Base-by-base conservation (phyloP, 1,140 invertebrate genomes). In the Rhynchophorus ferrugineus region DNA sequence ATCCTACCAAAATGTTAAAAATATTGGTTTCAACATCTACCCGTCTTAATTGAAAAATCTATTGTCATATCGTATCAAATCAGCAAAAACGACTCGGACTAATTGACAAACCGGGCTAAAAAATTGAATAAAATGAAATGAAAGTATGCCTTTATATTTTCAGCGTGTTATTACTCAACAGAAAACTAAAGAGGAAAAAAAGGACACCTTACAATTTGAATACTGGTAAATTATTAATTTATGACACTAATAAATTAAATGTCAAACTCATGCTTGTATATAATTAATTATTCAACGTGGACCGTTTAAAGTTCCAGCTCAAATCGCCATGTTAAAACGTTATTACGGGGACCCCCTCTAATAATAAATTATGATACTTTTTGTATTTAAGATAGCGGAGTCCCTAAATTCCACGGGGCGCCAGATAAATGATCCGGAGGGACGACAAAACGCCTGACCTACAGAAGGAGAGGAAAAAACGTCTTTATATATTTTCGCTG, bases 151-250 rank as follows among this genome's bases (percentile, higher is more conserved):
- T n/a, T n/a, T n/a, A n/a, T n/a, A n/a, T n/a, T n/a, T n/a, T n/a
- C n/a, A n/a, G n/a, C n/a, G n/a, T n/a, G n/a, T n/a, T n/a, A n/a
- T n/a, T n/a, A n/a, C n/a, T n/a, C n/a, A n/a, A n/a, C n/a, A n/a
- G n/a, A n/a, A n/a, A n/a, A 54, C 37, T 14, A 34, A 35, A 44
- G 20, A 3, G 33, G 39, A 48, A 49, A 56, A 45, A 48, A 29
- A 42, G 29, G 29, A 24, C 38, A 43, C 37, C 41, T 19, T 45
- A 41, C 35, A 41, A 57, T 51, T 50, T 49, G 47, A 57, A 57
- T 57, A 38, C 49, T 47, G 44, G 49, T 49, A 58, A 54, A 58
- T 58, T 54, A 58, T 58, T 58, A 58, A 58, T 58, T 58, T 58
- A 58, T 58, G 36, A 33, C 50, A 17, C 41, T 50, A 53, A 58